Evolutionary conservation across 2,113 vertebrate genomes (phyloP), one percentile per base, ranked within the genome.

Genomic region (Pelmatolapia mariae): DNA sequence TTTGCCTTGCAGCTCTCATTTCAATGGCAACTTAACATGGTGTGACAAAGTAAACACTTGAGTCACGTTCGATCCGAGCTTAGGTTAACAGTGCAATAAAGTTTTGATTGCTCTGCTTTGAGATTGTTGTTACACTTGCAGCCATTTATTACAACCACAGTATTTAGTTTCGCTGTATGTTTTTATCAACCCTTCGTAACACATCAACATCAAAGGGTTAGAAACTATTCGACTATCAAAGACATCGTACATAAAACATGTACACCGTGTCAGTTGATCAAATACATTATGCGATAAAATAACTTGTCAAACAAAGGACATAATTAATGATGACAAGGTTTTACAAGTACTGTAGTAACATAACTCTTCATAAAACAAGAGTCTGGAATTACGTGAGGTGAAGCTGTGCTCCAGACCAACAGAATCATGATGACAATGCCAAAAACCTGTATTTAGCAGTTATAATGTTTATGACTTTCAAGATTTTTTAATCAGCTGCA

Each of bases 1-100:
- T 93, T 94, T 94, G 89, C 82, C 31, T 54, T 71, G 43, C 88
- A 57, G 22, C 87, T 86, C 52, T 78, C 43, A 54, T 85, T 78
- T 87, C 80, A 84, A 89, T 56, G 81, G 18, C 10, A 81, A 84
- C 57, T 83, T 71, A 81, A 84, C 66, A 31, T 18, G 47, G 57
- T 76, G 71, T 63, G 83, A 91, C 83, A 87, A 56, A 89, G 84
- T 84, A 88, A 91, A 95, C 36, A 92, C 86, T 87, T 31, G 61
- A 83, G 26, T 80, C 50, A 26, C 50, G 59, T 84, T 87, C 71
- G 86, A 90, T 81, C 90, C 76, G 68, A 84, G 50, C 81, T 84
- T 36, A 85, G 26, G 82, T 92, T 79, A 89, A 89, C 22, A 81
- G n/a, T 5, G 6, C 84, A 83, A 73, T 91, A 85, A 89, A 87